A percentile compares a stretch with the other conserved stretches of the same genome.
phyloP scores from a whole-genome alignment of 2,113 vertebrate genomes.

The Sapayoa aenigma region DNA sequence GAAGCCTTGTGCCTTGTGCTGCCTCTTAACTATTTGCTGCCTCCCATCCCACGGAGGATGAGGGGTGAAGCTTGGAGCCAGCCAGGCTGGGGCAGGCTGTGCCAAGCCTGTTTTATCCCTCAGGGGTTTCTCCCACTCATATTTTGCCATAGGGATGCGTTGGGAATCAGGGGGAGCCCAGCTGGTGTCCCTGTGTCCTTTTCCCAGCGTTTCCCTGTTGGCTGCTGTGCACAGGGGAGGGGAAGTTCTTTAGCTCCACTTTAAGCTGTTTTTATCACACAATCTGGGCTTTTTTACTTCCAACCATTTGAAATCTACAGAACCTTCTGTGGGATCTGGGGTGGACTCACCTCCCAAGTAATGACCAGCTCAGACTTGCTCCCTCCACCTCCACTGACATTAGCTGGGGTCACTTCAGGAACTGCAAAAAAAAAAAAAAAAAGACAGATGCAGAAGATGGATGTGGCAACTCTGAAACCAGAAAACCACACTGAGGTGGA shows the following conservation, averaged over 20 bases:
- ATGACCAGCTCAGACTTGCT: slow-evolving; percentile 97
- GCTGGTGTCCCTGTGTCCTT: neutral
- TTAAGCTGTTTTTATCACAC: neutral
- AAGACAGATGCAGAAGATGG: neutral
- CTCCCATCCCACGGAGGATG: rapidly evolving
- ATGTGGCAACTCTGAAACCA: neutral
- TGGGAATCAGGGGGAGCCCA: neutral
- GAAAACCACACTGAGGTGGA: neutral
- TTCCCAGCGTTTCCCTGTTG: neutral
- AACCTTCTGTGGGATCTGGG: neutral
- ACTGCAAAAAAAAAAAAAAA: slow-evolving; percentile 69
- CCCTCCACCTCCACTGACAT: slow-evolving; percentile 95
- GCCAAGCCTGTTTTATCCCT: neutral
- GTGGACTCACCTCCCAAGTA: slow-evolving; percentile 91
- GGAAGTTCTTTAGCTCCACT: neutral
- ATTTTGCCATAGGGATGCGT: neutral
- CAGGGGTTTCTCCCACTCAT: neutral
- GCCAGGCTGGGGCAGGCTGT: neutral
- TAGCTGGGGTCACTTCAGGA: slow-evolving; percentile 93
- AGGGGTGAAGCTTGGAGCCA: neutral
- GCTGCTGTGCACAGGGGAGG: too few species aligned
- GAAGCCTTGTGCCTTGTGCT: neutral
- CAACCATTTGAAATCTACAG: neutral
- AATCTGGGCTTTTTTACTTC: neutral
- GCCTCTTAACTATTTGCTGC: neutral